Percentiles rank a stretch among this genome's conserved stretches.
Conservation (phyloP, 2,888 invertebrate species). For the Ennomos erosarius region DNA sequence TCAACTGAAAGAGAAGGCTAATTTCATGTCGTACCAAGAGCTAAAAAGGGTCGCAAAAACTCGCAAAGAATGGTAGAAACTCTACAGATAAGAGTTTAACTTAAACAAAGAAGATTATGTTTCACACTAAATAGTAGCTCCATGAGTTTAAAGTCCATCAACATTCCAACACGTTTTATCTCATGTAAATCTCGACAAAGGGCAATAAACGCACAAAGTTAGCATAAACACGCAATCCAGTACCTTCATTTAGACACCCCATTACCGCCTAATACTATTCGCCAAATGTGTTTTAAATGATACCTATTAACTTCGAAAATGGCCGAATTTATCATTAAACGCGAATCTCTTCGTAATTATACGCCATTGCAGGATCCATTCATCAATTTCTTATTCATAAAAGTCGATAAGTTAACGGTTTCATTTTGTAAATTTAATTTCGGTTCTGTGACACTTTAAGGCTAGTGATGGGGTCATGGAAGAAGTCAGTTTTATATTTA, state of each 20-base stretch:
- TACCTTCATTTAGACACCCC: slow-evolving; percentile 30
- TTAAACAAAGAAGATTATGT: too few relatives aligned
- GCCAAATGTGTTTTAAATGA: slow-evolving; percentile 44
- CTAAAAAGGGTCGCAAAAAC: too few relatives aligned
- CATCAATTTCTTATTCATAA: slow-evolving; percentile 74
- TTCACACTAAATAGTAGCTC: too few relatives aligned
- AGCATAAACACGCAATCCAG: slow-evolving; percentile 30
- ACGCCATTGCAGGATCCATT: slow-evolving; percentile 63
- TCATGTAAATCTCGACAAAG: slow-evolving; percentile 10
- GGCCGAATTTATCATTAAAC: slow-evolving; percentile 38
- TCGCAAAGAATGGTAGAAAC: too few relatives aligned
- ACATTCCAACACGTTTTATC: too few relatives aligned
- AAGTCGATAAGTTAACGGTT: slow-evolving; percentile 76
- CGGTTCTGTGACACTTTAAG: slow-evolving; percentile 57
- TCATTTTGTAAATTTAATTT: slow-evolving; percentile 77
- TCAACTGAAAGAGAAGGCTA: too few relatives aligned
- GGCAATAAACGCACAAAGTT: slow-evolving; percentile 28
- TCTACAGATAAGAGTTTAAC: too few relatives aligned
- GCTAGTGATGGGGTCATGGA: slow-evolving; percentile 45
- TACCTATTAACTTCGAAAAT: slow-evolving; percentile 36
- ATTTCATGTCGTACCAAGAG: too few relatives aligned
- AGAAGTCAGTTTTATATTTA: not conserved
- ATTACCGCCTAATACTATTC: slow-evolving; percentile 38
- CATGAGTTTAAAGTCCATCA: too few relatives aligned
- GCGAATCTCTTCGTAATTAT: slow-evolving; percentile 48